Evolutionary conservation across 2,888 invertebrate species (phyloP).

Genomic region (Drosophila emarginata): DNA sequence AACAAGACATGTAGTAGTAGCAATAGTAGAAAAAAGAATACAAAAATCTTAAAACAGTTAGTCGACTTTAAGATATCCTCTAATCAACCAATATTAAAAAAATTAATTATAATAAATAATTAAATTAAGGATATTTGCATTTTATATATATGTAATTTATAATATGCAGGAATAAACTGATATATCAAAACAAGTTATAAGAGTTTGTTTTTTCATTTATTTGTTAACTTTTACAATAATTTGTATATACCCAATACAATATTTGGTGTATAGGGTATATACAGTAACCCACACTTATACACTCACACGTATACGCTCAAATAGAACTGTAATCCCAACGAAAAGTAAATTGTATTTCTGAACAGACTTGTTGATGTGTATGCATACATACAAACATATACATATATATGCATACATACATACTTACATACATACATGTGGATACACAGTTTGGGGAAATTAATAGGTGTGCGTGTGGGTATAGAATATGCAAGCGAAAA

Average conservation of each 20-base stretch:
- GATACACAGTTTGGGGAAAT: conserved; percentile 20
- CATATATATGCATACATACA: conserved; percentile 35
- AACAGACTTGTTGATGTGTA: conserved; percentile 72
- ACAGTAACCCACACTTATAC: conserved; percentile 33
- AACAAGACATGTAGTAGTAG: conserved; percentile 52
- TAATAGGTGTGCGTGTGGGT: conserved; percentile 8
- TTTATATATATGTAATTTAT: too few relatives aligned
- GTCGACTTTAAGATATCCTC: too few relatives aligned
- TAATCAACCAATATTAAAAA: too few relatives aligned
- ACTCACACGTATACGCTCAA: conserved; percentile 44
- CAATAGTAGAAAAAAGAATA: background rate
- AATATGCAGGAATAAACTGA: too few relatives aligned
- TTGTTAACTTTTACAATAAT: too few relatives aligned
- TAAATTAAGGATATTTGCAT: too few relatives aligned
- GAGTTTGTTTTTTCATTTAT: too few relatives aligned
- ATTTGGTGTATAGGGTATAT: background rate
- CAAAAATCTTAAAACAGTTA: too few relatives aligned
- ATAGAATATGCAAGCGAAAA: background rate
- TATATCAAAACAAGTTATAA: too few relatives aligned
- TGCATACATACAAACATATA: conserved; percentile 3
- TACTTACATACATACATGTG: conserved; percentile 5
- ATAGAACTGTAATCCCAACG: conserved; percentile 65
- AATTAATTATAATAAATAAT: too few relatives aligned
- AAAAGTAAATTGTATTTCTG: conserved; percentile 77
- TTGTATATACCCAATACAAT: too few relatives aligned